Base-by-base conservation (phyloP, 2,888 invertebrate species). In the Patella pellucida region DNA sequence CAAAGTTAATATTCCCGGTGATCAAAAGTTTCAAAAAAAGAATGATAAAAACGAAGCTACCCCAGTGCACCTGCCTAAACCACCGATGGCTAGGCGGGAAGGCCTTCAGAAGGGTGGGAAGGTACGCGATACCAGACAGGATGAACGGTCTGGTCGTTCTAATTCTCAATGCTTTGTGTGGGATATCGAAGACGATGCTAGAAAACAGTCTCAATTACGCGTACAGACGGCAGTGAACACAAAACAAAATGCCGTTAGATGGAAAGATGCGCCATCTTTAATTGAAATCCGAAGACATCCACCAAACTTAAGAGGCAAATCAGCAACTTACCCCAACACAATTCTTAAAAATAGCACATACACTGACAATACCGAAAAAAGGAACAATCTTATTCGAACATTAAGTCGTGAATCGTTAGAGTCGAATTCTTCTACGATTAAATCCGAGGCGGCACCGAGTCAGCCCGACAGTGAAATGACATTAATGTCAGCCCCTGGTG, bases 121-220 rank as follows among this genome's bases (percentile, higher is more conserved):
- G 14, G 62, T 11, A 23, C 11, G 19, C 23, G 62, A 62, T 15
- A 62, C 19, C 1, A 14, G 19, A 12, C 12, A n/a, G 23, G 19
- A 14, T 9, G 62, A 62, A 23, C 23, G 41, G 9, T 54, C n/a
- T 9, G 56, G 52, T 69, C 16, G 69, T 51, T 19, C 73, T 16
- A 51, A 52, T 15, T 27, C 67, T 52, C 68, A 73, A 27, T 52
- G 41, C 52, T 74, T 74, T 67, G 71, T 74, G 56, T 74, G 74
- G 74, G 74, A 74, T 71, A 71, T 71, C 19, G 74, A 74, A 19
- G 71, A 70, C 51, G n/a, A 23, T 19, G 31, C 23, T 9, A 71
- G 16, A 15, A 19, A 71, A 15, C 23, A 51, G 16, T 19, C 74
- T 4, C 11, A 74, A 50, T 54, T 71, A 56, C 62, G 70, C 23